Base-by-base conservation (phyloP, 2,888 invertebrate genomes). In the Drosophila birchii region DNA sequence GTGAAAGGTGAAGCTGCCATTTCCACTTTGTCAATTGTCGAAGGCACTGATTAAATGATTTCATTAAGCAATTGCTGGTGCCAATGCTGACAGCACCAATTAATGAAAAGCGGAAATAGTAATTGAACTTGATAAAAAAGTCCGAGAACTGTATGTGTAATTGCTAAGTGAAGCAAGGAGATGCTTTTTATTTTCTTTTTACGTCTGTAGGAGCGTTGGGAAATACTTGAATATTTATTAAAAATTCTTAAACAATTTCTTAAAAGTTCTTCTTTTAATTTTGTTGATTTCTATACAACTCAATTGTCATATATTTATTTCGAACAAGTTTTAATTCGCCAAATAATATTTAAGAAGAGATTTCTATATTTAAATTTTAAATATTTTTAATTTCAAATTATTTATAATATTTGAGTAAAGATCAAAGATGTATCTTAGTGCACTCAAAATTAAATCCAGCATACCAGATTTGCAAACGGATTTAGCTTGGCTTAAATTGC, bases 41-140 rank as follows among this genome's bases (percentile, higher is more conserved):
- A 26, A 55, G 12, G 47, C 63, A 44, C 59, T 77, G 77, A 84
- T 81, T 81, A 72, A 68, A 73, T 70, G 58, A 77, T 76, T 72
- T 66, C 55, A 78, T 66, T 73, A 63, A 56, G 66, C 57, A 59
- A 66, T 73, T 76, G 64, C 54, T 51, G n/a, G n/a, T n/a, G 68
- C 49, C 57, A 49, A 56, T 43, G 29, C 56, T 36, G 70, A 68
- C 56, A 26, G 45, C 58, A 62, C 41, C 73, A 72, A 62, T 77
- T 81, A 70, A 77, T 62, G 74, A 20, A 51, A 58, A 54, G 26
- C 41, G 61, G 77, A 62, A 68, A 61, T 55, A 32, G 56, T 62
- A 76, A 60, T 66, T 62, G 45, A 23, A 49, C 39, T 53, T 59
- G 56, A 49, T 12, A 43, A 41, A 60, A 68, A 47, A 43, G 12